Percentiles rank a stretch among this genome's conserved stretches.
Evolutionary conservation across 2,888 invertebrate species (phyloP).

Genomic region (Eristalis intricaria): DNA sequence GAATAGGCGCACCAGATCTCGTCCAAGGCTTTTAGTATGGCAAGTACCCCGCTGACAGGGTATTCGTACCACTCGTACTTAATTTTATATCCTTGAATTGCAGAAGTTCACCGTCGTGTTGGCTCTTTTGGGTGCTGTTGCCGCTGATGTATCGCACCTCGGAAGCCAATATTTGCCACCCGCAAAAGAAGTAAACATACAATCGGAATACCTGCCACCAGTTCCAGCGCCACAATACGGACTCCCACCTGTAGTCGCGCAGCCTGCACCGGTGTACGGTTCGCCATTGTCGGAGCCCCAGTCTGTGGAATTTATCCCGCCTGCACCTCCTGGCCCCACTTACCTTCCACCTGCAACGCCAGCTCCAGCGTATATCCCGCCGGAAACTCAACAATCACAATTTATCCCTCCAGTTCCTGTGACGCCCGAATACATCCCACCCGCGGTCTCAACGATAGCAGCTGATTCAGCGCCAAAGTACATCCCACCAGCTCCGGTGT

Average conservation of each 20-base stretch:
- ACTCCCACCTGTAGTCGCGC: slow-evolving; percentile 39
- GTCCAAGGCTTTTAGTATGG: not conserved
- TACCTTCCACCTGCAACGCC: not conserved
- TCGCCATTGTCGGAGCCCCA: slow-evolving; percentile 6
- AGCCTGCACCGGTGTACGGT: slow-evolving; percentile 40
- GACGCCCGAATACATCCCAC: slow-evolving; percentile 25
- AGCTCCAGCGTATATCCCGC: slow-evolving; percentile 31
- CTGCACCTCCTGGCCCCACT: not conserved
- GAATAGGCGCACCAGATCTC: not conserved
- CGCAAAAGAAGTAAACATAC: slow-evolving; percentile 24
- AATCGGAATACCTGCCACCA: slow-evolving; percentile 55
- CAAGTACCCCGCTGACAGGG: not conserved
- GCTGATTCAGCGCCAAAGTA: slow-evolving; percentile 41
- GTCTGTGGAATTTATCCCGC: slow-evolving; percentile 21
- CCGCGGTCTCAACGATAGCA: not conserved
- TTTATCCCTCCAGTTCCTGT: slow-evolving; percentile 9
- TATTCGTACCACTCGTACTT: not conserved
- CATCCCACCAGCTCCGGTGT: slow-evolving; percentile 43
- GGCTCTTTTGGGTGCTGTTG: slow-evolving; percentile 61
- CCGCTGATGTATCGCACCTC: slow-evolving; percentile 72
- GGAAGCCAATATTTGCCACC: slow-evolving; percentile 37
- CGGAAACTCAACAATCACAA: slow-evolving; percentile 19
- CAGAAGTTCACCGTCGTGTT: slow-evolving; percentile 67
- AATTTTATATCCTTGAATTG: not conserved
- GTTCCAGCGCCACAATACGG: slow-evolving; percentile 35